Evolutionary conservation across 2,797 vertebrate genomes (phyloP).

Genomic region (Yasuhikotakia modesta): DNA sequence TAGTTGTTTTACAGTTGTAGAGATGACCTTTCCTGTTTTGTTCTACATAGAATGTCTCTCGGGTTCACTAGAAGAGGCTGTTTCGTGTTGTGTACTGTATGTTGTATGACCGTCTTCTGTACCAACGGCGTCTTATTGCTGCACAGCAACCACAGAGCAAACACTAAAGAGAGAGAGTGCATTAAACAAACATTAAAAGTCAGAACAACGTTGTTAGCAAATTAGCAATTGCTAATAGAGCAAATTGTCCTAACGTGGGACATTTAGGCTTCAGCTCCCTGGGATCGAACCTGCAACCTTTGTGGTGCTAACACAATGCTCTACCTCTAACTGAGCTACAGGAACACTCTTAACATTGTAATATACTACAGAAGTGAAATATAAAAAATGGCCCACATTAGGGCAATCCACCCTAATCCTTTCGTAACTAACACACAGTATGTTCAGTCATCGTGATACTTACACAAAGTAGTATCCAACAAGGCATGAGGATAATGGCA

Average conservation of each 20-base stretch:
- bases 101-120: slow-evolving; percentile 49
- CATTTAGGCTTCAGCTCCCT: too few relatives aligned
- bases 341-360: too few relatives aligned
- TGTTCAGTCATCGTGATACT: slow-evolving; percentile 21
- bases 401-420: background rate
- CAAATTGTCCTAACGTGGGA: too few relatives aligned
- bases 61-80: slow-evolving; percentile 31
- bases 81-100: slow-evolving; percentile 25
- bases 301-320: too few relatives aligned
- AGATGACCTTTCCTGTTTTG: background rate
- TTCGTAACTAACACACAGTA: background rate
- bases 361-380: too few relatives aligned
- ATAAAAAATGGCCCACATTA: too few relatives aligned
- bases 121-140: slow-evolving; percentile 43
- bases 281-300: too few relatives aligned
- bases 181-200: too few relatives aligned
- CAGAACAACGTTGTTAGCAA: too few relatives aligned
- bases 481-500: slow-evolving; percentile 51
- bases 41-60: background rate
- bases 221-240: too few relatives aligned
- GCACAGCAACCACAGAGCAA: slow-evolving; percentile 45
- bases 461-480: slow-evolving; percentile 62
- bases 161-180: slow-evolving; percentile 26
- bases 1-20: background rate
- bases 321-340: too few relatives aligned